Conservation (phyloP, 1,140 invertebrate species). For the Euwallacea similis region DNA sequence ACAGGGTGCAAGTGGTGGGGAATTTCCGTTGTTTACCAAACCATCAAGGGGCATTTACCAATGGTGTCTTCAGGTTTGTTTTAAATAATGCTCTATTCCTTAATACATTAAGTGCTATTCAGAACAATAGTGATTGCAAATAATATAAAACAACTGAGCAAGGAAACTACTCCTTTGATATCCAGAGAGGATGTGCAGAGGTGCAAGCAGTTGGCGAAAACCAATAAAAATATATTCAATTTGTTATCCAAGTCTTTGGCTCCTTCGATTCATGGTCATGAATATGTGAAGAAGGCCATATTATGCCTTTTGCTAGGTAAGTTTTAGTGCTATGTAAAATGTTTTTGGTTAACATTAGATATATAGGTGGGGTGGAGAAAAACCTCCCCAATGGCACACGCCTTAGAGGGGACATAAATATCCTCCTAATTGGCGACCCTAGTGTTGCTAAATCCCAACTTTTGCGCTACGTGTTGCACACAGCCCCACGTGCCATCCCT, state of each 20-base stretch:
- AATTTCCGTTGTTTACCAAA: constrained; percentile 91
- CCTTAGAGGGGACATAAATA: constrained; percentile 96
- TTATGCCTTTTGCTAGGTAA: constrained; percentile 88
- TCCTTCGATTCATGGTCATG: constrained; percentile 97
- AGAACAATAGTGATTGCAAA: constrained; percentile 94
- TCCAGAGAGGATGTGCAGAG: constrained; percentile 85
- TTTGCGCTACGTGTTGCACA: constrained; percentile 90
- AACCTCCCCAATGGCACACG: constrained; percentile 93
- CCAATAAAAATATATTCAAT: constrained; percentile 84
- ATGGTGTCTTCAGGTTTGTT: constrained; percentile 84
- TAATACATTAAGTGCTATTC: constrained; percentile 49
- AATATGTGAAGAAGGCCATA: constrained; percentile 96
- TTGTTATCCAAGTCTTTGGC: constrained; percentile 89
- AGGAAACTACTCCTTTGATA: constrained; percentile 84
- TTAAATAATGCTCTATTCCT: constrained; percentile 6
- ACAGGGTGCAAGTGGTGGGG: constrained; percentile 93
- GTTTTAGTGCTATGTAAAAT: background rate
- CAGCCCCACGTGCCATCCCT: constrained; percentile 92
- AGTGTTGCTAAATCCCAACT: constrained; percentile 99
- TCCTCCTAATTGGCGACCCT: constrained; percentile 97
- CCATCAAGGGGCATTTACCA: constrained; percentile 92
- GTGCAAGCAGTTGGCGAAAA: constrained; percentile 84
- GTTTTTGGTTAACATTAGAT: background rate
- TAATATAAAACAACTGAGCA: constrained; percentile 86
- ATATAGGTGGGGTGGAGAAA: constrained; percentile 90